These are phyloP conservation scores for Amiota communis DNA, from an alignment of 2,888 invertebrate species.

Conservation along the genomic window DNA sequence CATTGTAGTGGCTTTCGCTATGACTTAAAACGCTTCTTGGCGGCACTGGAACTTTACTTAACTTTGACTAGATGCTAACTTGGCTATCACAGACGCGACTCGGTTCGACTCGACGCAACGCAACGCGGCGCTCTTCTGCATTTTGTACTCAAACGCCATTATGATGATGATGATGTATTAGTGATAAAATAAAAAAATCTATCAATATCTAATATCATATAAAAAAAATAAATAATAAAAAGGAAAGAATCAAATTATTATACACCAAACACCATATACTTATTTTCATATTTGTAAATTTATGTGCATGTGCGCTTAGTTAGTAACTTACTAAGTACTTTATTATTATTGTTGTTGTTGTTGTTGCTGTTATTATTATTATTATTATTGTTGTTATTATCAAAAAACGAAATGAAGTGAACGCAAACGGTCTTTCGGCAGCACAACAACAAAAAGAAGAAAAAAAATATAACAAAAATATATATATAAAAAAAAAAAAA, in stretches of 20 bases:
- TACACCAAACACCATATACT: slow-evolving; percentile 8
- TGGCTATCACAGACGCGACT: background rate
- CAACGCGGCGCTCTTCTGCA: slow-evolving; percentile 6
- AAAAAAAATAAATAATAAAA: slow-evolving; percentile 35
- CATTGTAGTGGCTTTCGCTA: slow-evolving; percentile 15
- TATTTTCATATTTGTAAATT: slow-evolving; percentile 12
- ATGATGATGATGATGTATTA: background rate
- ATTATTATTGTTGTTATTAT: slow-evolving; percentile 29
- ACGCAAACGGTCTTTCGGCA: background rate
- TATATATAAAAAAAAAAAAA: background rate
- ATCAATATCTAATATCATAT: background rate
- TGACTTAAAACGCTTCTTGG: slow-evolving; percentile 15
- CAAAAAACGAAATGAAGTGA: slow-evolving; percentile 26
- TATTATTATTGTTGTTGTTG: background rate
- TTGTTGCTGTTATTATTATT: background rate
- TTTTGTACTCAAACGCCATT: slow-evolving; percentile 1
- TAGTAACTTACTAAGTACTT: no score
- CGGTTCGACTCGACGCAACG: background rate
- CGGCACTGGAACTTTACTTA: slow-evolving; percentile 2
- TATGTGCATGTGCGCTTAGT: background rate
- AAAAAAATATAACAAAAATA: background rate
- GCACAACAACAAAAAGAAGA: background rate
- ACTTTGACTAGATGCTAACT: slow-evolving; percentile 3
- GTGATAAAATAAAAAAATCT: slow-evolving; percentile 7
- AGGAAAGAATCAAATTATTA: slow-evolving; percentile 39